phyloP scores from a whole-genome alignment of 2,888 invertebrate genomes.

The Asteroscopus sphinx region DNA sequence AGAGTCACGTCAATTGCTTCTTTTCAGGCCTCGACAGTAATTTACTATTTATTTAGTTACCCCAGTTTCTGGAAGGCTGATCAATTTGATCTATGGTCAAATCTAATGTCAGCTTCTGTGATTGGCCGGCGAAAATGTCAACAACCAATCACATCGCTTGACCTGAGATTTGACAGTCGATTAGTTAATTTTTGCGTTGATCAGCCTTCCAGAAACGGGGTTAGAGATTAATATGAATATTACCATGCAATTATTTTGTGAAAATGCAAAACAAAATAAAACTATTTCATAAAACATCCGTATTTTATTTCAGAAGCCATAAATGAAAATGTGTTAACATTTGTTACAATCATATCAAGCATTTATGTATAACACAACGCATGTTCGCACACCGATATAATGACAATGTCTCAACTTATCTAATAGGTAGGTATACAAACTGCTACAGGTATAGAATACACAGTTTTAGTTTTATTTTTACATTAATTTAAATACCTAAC shows the following conservation, averaged over 20 bases:
- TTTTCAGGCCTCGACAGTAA: too few species aligned
- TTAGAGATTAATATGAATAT: not conserved
- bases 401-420: conserved; percentile 38
- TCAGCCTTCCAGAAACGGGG: too few species aligned
- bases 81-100: too few species aligned
- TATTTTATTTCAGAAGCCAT: conserved; percentile 58
- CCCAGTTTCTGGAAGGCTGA: too few species aligned
- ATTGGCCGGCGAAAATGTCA: too few species aligned
- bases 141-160: too few species aligned
- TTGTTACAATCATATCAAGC: conserved; percentile 43
- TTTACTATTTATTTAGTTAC: too few species aligned
- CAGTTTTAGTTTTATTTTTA: conserved; percentile 1
- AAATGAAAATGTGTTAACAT: conserved; percentile 42
- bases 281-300: conserved; percentile 44
- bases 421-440: conserved; percentile 38
- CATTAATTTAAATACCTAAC: conserved; percentile 35
- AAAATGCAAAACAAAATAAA: conserved; percentile 41
- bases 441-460: conserved; percentile 20
- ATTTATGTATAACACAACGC: conserved; percentile 31
- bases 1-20: too few species aligned
- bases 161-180: too few species aligned
- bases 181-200: too few species aligned
- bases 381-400: conserved; percentile 26
- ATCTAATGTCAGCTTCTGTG: too few species aligned
- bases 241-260: not conserved